phyloP scores from a whole-genome alignment of 2,113 vertebrate genomes.

The Grus americana region DNA sequence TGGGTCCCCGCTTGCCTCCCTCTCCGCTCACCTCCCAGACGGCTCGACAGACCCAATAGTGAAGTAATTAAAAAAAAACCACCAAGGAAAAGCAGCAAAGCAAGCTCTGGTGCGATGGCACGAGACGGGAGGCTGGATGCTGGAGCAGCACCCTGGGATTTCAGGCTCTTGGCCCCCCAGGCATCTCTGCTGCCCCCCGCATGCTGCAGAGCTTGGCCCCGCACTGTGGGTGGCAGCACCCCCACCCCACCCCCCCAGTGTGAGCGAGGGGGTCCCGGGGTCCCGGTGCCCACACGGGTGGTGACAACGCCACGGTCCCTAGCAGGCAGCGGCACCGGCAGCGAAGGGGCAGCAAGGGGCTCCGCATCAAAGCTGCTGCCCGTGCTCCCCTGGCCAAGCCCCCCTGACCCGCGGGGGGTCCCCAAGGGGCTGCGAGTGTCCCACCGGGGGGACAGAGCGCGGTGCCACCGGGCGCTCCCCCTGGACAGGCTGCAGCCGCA shows the following conservation, averaged over 20 bases:
- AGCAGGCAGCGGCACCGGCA: background rate
- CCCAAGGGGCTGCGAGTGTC: no score
- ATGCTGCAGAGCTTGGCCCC: background rate
- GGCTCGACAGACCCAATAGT: background rate
- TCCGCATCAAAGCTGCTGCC: background rate
- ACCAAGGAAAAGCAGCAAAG: background rate
- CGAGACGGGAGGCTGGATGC: background rate
- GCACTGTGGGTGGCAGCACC: background rate
- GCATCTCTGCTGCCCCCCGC: background rate
- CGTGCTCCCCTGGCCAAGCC: background rate
- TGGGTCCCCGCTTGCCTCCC: rapidly evolving
- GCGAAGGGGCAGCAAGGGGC: background rate
- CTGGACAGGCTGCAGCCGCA: background rate
- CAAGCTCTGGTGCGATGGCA: rapidly evolving
- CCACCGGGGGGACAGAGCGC: no score
- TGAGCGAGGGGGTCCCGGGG: background rate
- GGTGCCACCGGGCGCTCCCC: background rate
- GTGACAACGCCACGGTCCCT: background rate
- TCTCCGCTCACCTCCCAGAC: background rate
- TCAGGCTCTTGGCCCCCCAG: background rate
- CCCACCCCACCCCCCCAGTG: no score
- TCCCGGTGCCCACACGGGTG: background rate
- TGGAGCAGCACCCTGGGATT: background rate
- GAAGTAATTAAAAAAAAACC: background rate
- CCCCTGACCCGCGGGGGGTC: no score